Evolutionary conservation across 1,140 invertebrate genomes (phyloP).

Genomic region (Drosophila nebulosa): DNA sequence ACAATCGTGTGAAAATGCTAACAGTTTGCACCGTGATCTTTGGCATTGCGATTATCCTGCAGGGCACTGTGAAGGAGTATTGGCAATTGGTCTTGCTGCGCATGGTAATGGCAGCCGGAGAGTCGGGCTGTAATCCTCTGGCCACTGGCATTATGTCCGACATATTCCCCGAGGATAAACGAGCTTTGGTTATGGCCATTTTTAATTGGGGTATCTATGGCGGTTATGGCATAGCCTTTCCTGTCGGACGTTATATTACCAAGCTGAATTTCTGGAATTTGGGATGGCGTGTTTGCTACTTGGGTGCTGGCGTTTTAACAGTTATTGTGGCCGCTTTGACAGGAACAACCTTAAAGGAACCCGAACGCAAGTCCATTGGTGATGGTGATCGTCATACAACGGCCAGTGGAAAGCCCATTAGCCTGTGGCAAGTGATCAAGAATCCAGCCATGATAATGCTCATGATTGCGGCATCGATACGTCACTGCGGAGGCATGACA

Average conservation of each 20-base stretch:
- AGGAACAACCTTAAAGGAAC: slow-evolving; percentile 89
- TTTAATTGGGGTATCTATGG: slow-evolving; percentile 98
- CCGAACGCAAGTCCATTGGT: slow-evolving; percentile 87
- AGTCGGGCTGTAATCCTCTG: slow-evolving; percentile 94
- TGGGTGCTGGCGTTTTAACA: slow-evolving; percentile 90
- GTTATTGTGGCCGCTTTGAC: slow-evolving; percentile 88
- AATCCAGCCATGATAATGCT: slow-evolving; percentile 91
- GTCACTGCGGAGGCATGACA: slow-evolving; percentile 94
- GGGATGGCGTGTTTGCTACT: slow-evolving; percentile 94
- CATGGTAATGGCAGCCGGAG: slow-evolving; percentile 93
- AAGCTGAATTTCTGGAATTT: slow-evolving; percentile 88
- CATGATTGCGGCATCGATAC: slow-evolving; percentile 92
- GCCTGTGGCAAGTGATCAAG: slow-evolving; percentile 87
- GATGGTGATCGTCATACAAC: slow-evolving; percentile 83
- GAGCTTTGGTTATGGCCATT: slow-evolving; percentile 94
- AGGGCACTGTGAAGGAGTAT: slow-evolving; percentile 91
- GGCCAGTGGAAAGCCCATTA: slow-evolving; percentile 82
- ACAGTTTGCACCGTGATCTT: slow-evolving; percentile 90
- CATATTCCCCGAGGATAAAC: slow-evolving; percentile 89
- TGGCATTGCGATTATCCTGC: slow-evolving; percentile 90
- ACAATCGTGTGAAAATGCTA: slow-evolving; percentile 88
- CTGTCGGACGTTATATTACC: slow-evolving; percentile 93
- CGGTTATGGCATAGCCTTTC: slow-evolving; percentile 95
- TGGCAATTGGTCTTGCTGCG: slow-evolving; percentile 94
- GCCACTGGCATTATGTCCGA: slow-evolving; percentile 92